Conservation (phyloP, 30 jellyfish, hydroid and myxozoan genomes). For the Aurelia aurita complex sp. Pacific region DNA sequence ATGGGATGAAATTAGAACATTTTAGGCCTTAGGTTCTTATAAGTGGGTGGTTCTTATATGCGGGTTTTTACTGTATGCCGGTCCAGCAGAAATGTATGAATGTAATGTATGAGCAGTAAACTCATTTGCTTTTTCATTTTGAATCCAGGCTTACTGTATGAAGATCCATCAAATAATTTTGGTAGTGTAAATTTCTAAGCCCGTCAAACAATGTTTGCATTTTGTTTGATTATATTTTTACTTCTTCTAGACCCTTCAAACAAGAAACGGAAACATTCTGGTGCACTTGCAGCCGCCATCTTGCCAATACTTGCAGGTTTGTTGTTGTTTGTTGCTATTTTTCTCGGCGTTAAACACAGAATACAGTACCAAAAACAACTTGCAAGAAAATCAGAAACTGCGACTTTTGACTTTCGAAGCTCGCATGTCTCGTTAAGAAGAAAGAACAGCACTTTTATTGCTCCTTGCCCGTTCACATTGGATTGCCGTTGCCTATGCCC, state of each 20-base stretch:
- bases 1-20: no score
- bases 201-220: no score
- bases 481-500: constrained; percentile 27
- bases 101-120: no score
- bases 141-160: no score
- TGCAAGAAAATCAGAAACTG: constrained; percentile 56
- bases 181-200: no score
- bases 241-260: background rate
- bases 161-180: no score
- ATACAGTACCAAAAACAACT: constrained; percentile 27
- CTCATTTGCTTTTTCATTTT: no score
- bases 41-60: no score
- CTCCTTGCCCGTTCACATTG: constrained; percentile 21
- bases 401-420: constrained; percentile 74
- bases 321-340: constrained; percentile 6
- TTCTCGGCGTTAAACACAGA: constrained; percentile 37
- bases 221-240: no score
- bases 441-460: background rate
- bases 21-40: no score
- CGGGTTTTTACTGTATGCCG: no score
- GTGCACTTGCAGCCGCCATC: constrained; percentile 35
- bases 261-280: constrained; percentile 9
- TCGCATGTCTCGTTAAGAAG: constrained; percentile 26
- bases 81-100: no score
- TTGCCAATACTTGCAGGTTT: constrained; percentile 48